Percentiles rank a stretch among this genome's conserved stretches.
phyloP scores from a whole-genome alignment of 2,113 vertebrate species.

The Haemorhous mexicanus region DNA sequence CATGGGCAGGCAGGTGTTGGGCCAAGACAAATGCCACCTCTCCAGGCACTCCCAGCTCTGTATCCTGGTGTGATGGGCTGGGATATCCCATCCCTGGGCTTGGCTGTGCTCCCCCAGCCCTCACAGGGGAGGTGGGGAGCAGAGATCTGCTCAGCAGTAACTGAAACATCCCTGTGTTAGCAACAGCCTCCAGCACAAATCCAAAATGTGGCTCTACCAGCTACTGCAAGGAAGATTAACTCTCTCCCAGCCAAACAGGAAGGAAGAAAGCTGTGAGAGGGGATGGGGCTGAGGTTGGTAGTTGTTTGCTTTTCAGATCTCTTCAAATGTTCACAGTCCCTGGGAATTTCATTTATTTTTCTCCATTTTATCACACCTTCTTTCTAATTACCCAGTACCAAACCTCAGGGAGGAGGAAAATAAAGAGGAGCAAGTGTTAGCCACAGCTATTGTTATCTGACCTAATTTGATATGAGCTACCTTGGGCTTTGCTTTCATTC shows the following conservation, averaged over 20 bases:
- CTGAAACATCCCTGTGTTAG: neutral
- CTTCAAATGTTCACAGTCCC: neutral
- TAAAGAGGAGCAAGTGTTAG: neutral
- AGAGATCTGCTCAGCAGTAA: neutral
- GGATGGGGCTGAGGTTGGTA: neutral
- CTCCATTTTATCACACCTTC: neutral
- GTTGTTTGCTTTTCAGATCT: neutral
- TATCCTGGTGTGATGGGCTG: neutral
- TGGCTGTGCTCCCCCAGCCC: neutral
- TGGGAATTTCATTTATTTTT: neutral
- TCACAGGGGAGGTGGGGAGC: neutral
- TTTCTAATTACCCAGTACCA: neutral
- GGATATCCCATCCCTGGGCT: neutral
- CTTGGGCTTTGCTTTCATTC: neutral
- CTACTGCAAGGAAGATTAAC: neutral
- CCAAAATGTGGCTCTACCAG: neutral
- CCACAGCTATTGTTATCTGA: neutral
- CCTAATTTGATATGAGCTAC: neutral
- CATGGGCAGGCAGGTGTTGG: neutral
- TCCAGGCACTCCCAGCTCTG: neutral
- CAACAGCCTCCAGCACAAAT: neutral
- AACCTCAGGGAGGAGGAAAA: neutral
- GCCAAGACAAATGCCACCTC: too few species aligned
- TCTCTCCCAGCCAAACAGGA: neutral
- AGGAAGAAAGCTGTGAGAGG: neutral